A percentile compares a stretch with the other conserved stretches of the same genome.
These are phyloP conservation scores for Cyprinus carpio DNA, from an alignment of 2,113 vertebrate genomes.

Conservation along the genomic window DNA sequence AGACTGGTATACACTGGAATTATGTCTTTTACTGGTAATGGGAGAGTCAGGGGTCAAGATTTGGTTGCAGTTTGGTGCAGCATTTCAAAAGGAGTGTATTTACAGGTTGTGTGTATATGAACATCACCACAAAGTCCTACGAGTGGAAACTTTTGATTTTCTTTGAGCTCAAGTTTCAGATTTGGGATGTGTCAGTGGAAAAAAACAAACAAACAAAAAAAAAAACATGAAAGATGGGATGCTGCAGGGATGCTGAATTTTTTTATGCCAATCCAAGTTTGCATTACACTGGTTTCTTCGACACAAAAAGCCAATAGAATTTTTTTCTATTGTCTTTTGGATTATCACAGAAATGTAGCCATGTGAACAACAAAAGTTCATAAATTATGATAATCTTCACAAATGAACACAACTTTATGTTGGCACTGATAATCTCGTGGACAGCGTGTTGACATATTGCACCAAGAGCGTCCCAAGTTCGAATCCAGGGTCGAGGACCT, in stretches of 20 bases:
- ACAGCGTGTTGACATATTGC: too few species aligned
- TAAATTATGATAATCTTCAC: too few species aligned
- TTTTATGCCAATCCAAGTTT: background rate
- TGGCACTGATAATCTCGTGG: too few species aligned
- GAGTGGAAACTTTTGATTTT: background rate
- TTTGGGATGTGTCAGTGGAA: background rate
- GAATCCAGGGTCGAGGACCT: too few species aligned
- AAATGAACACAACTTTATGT: background rate
- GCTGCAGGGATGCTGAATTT: background rate
- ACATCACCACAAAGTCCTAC: background rate
- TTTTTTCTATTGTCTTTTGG: too few species aligned
- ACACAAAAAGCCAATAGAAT: background rate
- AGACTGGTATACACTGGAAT: background rate
- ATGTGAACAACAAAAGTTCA: too few species aligned
- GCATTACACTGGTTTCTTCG: background rate
- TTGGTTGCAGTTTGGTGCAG: background rate
- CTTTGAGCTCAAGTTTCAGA: background rate
- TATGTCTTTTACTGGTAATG: background rate
- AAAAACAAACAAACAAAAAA: too few species aligned
- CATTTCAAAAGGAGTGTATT: background rate
- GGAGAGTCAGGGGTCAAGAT: background rate
- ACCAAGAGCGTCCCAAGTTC: too few species aligned
- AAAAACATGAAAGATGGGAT: background rate
- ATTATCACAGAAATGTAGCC: too few species aligned
- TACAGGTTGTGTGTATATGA: background rate